A percentile compares a stretch with the other conserved stretches of the same genome.
Evolutionary conservation across 2,113 vertebrate species (phyloP).

Genomic region (human): GRCh38 chr19:41024001-41024500

Average conservation of each 20-base stretch:
- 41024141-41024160: not conserved
- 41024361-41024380: constrained; percentile 68
- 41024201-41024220: not conserved
- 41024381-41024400: constrained; percentile 79
- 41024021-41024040: not conserved
- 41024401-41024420: constrained; percentile 83
- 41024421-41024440: constrained; percentile 86
- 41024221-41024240: not conserved
- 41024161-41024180: not conserved
- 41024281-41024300: constrained; percentile 78
- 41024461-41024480: not conserved
- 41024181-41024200: not conserved
- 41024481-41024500: not conserved
- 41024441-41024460: constrained; percentile 65
- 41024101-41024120: not conserved
- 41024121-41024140: too few relatives aligned
- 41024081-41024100: not conserved
- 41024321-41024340: constrained; percentile 58
- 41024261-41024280: constrained; percentile 78
- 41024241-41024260: fast-evolving
- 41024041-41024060: not conserved
- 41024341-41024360: constrained; percentile 66
- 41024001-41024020: not conserved
- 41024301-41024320: constrained; percentile 61
- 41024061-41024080: too few relatives aligned